Conservation (phyloP, 2,888 invertebrate genomes). For the Xanthostigma xanthostigma region DNA sequence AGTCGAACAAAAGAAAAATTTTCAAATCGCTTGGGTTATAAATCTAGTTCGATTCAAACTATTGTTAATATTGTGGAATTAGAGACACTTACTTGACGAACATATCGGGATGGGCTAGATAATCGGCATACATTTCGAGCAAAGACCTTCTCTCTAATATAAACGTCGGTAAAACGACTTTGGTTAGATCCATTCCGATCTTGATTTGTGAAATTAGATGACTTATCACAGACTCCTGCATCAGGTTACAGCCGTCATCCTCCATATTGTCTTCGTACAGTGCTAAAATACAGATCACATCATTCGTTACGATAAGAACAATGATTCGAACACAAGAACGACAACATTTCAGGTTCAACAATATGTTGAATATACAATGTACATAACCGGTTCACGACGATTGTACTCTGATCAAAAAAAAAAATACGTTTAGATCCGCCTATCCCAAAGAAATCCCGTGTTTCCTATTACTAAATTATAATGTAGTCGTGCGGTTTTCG, state of each 20-base stretch:
- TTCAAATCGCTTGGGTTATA: too few relatives aligned
- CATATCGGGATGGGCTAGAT: slow-evolving; percentile 97
- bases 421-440: too few relatives aligned
- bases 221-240: slow-evolving; percentile 92
- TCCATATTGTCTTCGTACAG: slow-evolving; percentile 84
- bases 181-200: slow-evolving; percentile 99
- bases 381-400: too few relatives aligned
- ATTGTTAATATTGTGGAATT: neutral
- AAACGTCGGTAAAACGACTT: slow-evolving; percentile 96
- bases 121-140: slow-evolving; percentile 99
- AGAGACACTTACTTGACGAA: slow-evolving; percentile 58
- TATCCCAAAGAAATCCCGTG: too few relatives aligned
- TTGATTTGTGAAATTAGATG: slow-evolving; percentile 95
- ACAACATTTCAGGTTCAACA: too few relatives aligned
- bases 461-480: too few relatives aligned
- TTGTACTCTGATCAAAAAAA: too few relatives aligned
- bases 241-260: slow-evolving; percentile 75
- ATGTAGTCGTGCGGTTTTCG: too few relatives aligned
- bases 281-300: slow-evolving; percentile 33
- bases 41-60: neutral
- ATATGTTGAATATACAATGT: too few relatives aligned
- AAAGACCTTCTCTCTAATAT: slow-evolving; percentile 93
- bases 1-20: too few relatives aligned
- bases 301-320: too few relatives aligned
- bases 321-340: too few relatives aligned